A percentile compares a stretch with the other conserved stretches of the same genome.
These are phyloP conservation scores for Liasis olivaceus DNA, from an alignment of 2,797 vertebrate genomes.

Conservation along the genomic window DNA sequence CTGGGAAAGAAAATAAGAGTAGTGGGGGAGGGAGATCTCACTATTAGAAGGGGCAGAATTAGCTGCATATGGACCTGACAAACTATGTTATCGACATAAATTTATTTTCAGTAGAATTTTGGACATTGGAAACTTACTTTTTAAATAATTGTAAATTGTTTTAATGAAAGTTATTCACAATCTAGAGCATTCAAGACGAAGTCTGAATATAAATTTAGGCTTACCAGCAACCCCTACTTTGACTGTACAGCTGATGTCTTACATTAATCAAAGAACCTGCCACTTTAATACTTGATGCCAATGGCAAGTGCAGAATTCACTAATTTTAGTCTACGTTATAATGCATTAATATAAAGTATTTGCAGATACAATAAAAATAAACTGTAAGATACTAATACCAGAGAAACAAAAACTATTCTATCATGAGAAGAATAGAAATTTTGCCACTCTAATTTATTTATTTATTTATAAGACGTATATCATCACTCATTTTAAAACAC, in stretches of 20 bases:
- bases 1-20: too few relatives aligned
- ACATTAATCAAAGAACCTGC: neutral
- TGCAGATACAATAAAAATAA: neutral
- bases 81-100: too few relatives aligned
- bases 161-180: too few relatives aligned
- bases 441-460: neutral
- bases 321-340: neutral
- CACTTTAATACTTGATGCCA: neutral
- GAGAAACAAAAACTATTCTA: neutral
- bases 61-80: too few relatives aligned
- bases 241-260: neutral
- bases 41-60: too few relatives aligned
- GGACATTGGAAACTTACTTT: too few relatives aligned
- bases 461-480: too few relatives aligned
- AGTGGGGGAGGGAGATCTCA: too few relatives aligned
- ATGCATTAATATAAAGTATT: neutral
- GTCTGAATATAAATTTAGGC: neutral
- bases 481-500: neutral
- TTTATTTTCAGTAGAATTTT: too few relatives aligned
- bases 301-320: neutral
- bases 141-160: too few relatives aligned
- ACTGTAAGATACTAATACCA: neutral
- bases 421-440: neutral
- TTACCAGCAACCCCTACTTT: neutral
- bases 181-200: neutral